Evolutionary conservation across 2,113 vertebrate species (phyloP).

Genomic region (Malurus elegans): DNA sequence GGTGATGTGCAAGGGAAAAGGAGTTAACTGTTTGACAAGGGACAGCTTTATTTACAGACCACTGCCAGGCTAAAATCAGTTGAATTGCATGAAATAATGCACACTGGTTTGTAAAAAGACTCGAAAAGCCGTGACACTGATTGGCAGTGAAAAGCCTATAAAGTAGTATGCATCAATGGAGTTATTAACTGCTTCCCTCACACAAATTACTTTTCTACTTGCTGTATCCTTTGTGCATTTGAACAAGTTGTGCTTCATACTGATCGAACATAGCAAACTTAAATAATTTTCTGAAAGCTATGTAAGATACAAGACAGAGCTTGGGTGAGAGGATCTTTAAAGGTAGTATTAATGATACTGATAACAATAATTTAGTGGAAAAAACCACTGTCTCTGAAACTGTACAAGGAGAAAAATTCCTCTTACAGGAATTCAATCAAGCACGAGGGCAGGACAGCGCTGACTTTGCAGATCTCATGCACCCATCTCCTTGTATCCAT

Average conservation of each 20-base stretch:
- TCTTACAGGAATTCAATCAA: neutral
- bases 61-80: slow-evolving; percentile 16
- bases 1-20: neutral
- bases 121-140: slow-evolving; percentile 13
- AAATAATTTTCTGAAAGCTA: neutral
- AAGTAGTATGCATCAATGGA: neutral
- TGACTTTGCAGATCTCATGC: neutral
- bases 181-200: neutral
- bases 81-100: neutral
- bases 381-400: neutral
- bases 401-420: neutral
- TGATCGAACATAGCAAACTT: neutral
- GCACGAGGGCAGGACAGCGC: neutral
- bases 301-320: neutral
- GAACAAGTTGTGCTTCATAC: neutral
- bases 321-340: neutral
- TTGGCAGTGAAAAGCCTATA: slow-evolving; percentile 27
- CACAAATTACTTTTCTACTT: neutral
- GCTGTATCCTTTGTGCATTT: neutral
- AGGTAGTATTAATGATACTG: neutral
- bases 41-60: neutral
- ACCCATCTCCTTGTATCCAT: neutral
- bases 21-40: neutral
- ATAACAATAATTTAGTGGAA: neutral
- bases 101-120: neutral